Conservation (phyloP, 2,113 vertebrate species). For the Tyrannus savana region DNA sequence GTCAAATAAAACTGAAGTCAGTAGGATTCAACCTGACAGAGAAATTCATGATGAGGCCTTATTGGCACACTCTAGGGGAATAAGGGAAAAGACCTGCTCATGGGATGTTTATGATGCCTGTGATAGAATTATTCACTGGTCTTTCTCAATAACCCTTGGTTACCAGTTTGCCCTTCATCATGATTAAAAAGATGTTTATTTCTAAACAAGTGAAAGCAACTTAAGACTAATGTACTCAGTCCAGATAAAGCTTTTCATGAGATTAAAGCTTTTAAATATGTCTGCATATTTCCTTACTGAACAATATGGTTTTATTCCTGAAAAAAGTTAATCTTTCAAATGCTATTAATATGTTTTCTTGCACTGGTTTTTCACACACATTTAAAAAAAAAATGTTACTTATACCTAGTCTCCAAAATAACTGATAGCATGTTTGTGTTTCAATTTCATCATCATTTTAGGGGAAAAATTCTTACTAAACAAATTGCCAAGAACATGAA, state of each 20-base stretch:
- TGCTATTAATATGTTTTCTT: constrained; percentile 33
- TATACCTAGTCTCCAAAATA: constrained; percentile 35
- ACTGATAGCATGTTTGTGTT: constrained; percentile 2
- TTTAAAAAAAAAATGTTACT: not conserved
- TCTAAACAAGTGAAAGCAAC: constrained; percentile 41
- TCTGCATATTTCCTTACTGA: constrained; percentile 44
- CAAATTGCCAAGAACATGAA: not conserved
- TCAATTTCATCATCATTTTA: not conserved
- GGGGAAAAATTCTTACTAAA: not conserved
- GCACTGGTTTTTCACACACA: constrained; percentile 20
- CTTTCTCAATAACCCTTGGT: not conserved
- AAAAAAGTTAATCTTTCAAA: constrained; percentile 52
- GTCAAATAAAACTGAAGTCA: not conserved
- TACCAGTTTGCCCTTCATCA: not conserved
- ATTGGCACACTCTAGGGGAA: not conserved
- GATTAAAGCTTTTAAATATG: constrained; percentile 65
- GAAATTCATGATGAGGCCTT: not conserved
- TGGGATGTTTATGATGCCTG: not conserved
- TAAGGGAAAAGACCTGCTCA: not conserved
- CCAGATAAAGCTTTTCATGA: constrained; percentile 52
- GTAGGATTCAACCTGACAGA: not conserved
- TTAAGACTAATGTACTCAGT: constrained; percentile 48
- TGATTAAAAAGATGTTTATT: constrained; percentile 18
- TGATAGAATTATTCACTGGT: not conserved
- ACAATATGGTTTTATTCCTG: constrained; percentile 5